Evolutionary conservation across 2,797 vertebrate species (phyloP), one percentile per base, ranked within the genome.

Genomic region (Enteromius fasciolatus): DNA sequence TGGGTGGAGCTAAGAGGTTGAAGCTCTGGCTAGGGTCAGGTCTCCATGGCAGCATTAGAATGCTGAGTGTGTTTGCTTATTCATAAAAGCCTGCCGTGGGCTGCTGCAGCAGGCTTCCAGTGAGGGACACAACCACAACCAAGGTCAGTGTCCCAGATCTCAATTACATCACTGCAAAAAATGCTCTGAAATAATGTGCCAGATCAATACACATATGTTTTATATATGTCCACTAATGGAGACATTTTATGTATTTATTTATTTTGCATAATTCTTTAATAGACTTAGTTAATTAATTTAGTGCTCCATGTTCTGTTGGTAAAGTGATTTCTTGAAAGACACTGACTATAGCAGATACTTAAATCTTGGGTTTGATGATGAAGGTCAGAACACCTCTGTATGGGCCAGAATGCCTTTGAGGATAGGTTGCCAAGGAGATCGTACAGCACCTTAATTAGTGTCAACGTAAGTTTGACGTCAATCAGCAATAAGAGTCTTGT

Each of bases 71-170:
- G 83, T 84, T 84, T 84, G 80, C 67, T 87, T 86, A 86, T 88
- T 88, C 87, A 88, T 87, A 87, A 88, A 88, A 85, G 39, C 61
- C 80, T 50, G 67, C 76, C 67, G 74, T 78, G 54, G 77, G 83
- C 84, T 85, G 81, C 83, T 48, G 44, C 23, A 76, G 83, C 85
- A 86, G 79, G 75, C 73, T 84, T 75, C 28, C 67, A 70, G 61
- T 69, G 75, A 83, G 83, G 83, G 83, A 82, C 75, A 87, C 72
- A 82, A 76, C 68, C 69, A 20, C 44, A 61, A 46, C 72, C 86
- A 88, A 88, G 87, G 87, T 88, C 86, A 88, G 78, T 64, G 67
- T 88, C 83, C 75, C 76, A 61, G 78, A 83, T 84, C 70, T 23
- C 69, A n/a, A 48, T 61, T 72, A 28, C 46, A 67, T 48, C 75